Base-by-base conservation (phyloP, 2,113 vertebrate genomes). In the Labeo catla region DNA sequence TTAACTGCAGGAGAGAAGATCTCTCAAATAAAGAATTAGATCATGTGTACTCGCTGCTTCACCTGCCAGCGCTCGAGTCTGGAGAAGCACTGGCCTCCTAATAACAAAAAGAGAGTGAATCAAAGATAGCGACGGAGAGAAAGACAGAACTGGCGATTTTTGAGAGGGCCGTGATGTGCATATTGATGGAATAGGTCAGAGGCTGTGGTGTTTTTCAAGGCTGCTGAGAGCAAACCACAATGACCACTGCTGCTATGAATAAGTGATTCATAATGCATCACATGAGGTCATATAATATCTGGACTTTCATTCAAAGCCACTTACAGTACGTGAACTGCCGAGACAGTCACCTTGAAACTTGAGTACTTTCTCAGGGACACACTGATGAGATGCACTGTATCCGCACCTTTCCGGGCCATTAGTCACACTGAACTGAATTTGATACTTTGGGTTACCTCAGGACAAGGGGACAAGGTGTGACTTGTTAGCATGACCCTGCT, bases 21-120 rank as follows among this genome's bases (percentile, higher is more conserved):
- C 80, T 82, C 63, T 50, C 61, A 70, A 68, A 82, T 82, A 82
- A 82, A 82, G 80, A 82, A 52, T 82, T 21, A 70, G 61, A 68
- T 70, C 47, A 70, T 70, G 47, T 82, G 80, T 68, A 68, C 63
- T 82, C 16, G 28, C 80, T 50, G 80, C 28, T 36, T 82, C 47
- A 82, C 80, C 80, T 36, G 63, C 80, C 21, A 81, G 57, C 19
- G 21, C 77, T 80, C 10, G 5, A 21, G 50, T 59, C 52, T 39
- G 5, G 43, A 82, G 43, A 23, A 34, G n/a, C 63, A 66, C 45
- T 49, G 80, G 63, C 45, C n/a, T 68, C 16, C 23, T 82, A 82
- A 82, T 68, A 68, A 68, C 23, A 52, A 45, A 66, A 45, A 76
- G 47, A 34, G 74, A 77, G 74, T 13, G 72, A 74, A 23, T 23